These are phyloP conservation scores for Atta texana DNA, from an alignment of 1,140 invertebrate species.

Conservation along the genomic window DNA sequence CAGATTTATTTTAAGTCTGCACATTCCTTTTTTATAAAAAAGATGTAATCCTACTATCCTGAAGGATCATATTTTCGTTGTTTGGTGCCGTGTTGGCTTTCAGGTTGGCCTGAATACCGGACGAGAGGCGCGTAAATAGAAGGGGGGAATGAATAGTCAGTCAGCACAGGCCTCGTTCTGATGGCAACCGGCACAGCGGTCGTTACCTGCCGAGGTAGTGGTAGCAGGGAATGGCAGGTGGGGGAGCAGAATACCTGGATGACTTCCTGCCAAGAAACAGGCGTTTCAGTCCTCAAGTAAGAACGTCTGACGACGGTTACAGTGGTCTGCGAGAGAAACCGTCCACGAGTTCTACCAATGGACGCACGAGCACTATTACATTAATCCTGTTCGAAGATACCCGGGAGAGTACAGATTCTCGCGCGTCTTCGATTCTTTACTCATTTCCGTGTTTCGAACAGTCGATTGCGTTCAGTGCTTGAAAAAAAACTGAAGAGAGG, in stretches of 20 bases:
- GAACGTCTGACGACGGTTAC: constrained; percentile 68
- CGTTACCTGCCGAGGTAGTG: constrained; percentile 69
- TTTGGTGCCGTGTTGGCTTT: constrained; percentile 25
- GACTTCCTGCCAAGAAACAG: constrained; percentile 79
- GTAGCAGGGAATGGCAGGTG: constrained; percentile 66
- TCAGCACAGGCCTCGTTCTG: constrained; percentile 73
- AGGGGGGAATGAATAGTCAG: constrained; percentile 68
- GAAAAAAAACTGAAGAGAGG: background rate
- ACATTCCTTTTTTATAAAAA: background rate
- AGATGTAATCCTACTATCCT: background rate
- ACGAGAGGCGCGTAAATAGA: constrained; percentile 50
- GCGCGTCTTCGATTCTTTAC: background rate
- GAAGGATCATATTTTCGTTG: constrained; percentile 22
- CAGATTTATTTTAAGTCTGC: background rate
- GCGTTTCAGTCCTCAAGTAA: constrained; percentile 80
- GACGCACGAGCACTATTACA: background rate
- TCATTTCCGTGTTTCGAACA: background rate
- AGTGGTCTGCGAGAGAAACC: constrained; percentile 39
- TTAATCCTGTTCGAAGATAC: constrained; percentile 23
- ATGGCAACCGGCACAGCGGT: constrained; percentile 73
- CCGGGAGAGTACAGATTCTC: background rate
- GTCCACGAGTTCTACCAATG: constrained; percentile 18
- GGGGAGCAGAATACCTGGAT: constrained; percentile 81
- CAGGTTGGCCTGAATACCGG: constrained; percentile 74
- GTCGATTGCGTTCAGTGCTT: constrained; percentile 33